These are phyloP conservation scores for Promerops cafer DNA, from an alignment of 2,113 vertebrate genomes.

Conservation along the genomic window DNA sequence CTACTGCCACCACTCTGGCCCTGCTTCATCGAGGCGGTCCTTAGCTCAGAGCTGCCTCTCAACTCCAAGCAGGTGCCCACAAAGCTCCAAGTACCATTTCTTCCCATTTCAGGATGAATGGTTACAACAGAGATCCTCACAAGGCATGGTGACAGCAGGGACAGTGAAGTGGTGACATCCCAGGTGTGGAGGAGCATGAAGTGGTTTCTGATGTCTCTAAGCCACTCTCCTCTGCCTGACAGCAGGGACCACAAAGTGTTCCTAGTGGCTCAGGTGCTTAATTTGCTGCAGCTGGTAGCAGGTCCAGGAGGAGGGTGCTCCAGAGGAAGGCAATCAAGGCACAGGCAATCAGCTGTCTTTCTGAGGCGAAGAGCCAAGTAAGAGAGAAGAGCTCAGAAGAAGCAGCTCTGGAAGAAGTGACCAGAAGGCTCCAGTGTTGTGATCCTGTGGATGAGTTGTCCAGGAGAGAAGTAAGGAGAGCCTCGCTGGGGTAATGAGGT, in stretches of 20 bases:
- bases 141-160: rapidly evolving
- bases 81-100: background rate
- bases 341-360: background rate
- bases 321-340: background rate
- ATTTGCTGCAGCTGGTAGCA: background rate
- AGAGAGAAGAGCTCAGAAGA: background rate
- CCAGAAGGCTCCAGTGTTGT: rapidly evolving
- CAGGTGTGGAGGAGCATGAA: background rate
- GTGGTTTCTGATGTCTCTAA: background rate
- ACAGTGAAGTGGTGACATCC: background rate
- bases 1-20: background rate
- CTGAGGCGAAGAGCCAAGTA: background rate
- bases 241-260: background rate
- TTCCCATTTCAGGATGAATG: background rate
- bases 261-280: background rate
- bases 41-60: background rate
- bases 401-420: rapidly evolving
- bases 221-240: background rate
- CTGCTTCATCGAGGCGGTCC: rapidly evolving
- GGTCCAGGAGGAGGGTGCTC: background rate
- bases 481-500: background rate
- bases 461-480: background rate
- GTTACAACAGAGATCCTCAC: background rate
- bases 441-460: background rate
- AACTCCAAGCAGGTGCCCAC: background rate